Base-by-base conservation (phyloP, 2,888 invertebrate genomes). In the Drosophila lutescens region DNA sequence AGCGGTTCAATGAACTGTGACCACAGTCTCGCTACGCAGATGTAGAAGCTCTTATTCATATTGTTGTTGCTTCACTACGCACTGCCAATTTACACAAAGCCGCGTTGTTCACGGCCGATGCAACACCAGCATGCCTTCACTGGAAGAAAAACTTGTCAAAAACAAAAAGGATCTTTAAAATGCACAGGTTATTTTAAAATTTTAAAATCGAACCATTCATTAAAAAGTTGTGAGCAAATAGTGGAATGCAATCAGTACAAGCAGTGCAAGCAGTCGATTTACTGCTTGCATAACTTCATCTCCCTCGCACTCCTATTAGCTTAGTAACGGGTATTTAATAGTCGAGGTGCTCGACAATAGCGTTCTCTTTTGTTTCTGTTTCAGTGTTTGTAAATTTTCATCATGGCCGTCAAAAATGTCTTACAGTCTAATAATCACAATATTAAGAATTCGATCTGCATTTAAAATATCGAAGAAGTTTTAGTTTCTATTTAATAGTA, bases 1-100 rank as follows among this genome's bases (percentile, higher is more conserved):
- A 80, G 74, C 56, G 77, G 81, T 84, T 84, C 81, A 82, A 84
- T 77, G 81, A 84, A 84, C 81, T 82, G 81, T 84, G 84, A 81
- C 81, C 81, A 84, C 81, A 84, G 71, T 61, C 49, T 38, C 40
- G 57, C 34, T 44, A 34, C 40, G 57, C 34, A 38, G 77, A 9
- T 57, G 62, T 17, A 46, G 53, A 12, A 17, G 32, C 32, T 49
- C 32, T 13, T 30, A 7, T 49, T 30, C 8, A 8, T 30, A 30
- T 30, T 30, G 30, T 30, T 57, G 66, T 13, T 44, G 56, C 17
- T 15, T 62, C 5, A 61, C 63, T 73, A 73, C 81, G 78, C 78
- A 76, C 66, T 66, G 74, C 81, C 77, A 77, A 77, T 79, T 77
- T 68, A 81, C 59, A 77, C 69, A 77, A 72, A 71, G 58, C 76